phyloP scores from a whole-genome alignment of 2,888 invertebrate genomes.

The Toxonevra muliebris region DNA sequence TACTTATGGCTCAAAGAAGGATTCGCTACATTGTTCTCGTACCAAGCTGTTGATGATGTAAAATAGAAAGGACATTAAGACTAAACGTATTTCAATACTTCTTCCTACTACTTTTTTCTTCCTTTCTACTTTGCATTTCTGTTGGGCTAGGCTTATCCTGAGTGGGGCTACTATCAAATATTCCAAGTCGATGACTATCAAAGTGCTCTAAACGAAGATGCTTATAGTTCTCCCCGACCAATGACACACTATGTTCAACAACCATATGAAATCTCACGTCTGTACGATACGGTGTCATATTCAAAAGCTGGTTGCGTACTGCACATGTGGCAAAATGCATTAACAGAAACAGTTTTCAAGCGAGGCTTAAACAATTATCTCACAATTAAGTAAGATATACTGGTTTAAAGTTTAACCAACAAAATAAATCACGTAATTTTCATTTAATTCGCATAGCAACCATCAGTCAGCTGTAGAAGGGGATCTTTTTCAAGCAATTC shows the following conservation, averaged over 20 bases:
- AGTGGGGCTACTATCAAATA: conserved; percentile 79
- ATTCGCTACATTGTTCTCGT: conserved; percentile 66
- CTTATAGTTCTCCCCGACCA: conserved; percentile 79
- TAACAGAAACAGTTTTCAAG: conserved; percentile 56
- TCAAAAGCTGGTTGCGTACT: conserved; percentile 81
- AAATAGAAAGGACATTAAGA: conserved; percentile 6
- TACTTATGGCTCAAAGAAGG: conserved; percentile 80
- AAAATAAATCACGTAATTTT: background rate
- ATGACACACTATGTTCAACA: conserved; percentile 83
- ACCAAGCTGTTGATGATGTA: conserved; percentile 54
- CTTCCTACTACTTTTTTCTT: no score
- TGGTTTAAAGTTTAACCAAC: background rate
- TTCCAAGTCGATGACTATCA: conserved; percentile 81
- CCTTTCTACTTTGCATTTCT: background rate
- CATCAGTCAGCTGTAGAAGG: conserved; percentile 51
- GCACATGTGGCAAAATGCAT: conserved; percentile 59
- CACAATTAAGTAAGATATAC: conserved; percentile 49
- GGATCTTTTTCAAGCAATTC: conserved; percentile 52
- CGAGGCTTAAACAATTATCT: conserved; percentile 57
- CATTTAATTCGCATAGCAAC: conserved; percentile 41
- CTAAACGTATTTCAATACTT: background rate
- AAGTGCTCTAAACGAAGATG: conserved; percentile 77
- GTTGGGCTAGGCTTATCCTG: conserved; percentile 66
- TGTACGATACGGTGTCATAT: conserved; percentile 88
- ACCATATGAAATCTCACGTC: conserved; percentile 83